phyloP scores from a whole-genome alignment of 1,140 invertebrate genomes.

The Stenopsyche tienmushanensis region DNA sequence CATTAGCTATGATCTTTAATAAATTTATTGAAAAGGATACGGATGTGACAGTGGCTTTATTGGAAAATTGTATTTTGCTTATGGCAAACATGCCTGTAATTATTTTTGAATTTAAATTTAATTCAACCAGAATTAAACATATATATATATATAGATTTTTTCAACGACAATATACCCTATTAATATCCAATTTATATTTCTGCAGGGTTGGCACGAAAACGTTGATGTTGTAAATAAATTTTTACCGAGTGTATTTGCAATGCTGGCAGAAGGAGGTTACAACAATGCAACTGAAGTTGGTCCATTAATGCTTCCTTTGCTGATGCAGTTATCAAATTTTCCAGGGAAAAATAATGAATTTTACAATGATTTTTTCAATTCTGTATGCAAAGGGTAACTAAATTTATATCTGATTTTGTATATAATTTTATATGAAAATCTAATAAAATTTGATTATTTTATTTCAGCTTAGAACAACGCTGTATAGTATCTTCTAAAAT shows the following conservation, averaged over 20 bases:
- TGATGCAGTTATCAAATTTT: slow-evolving; percentile 67
- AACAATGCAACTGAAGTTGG: slow-evolving; percentile 69
- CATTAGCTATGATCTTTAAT: slow-evolving; percentile 63
- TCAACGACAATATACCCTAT: not conserved
- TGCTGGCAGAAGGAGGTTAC: slow-evolving; percentile 67
- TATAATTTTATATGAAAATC: not conserved
- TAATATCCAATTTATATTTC: not conserved
- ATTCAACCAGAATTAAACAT: not conserved
- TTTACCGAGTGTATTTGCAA: slow-evolving; percentile 67
- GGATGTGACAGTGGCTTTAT: slow-evolving; percentile 63
- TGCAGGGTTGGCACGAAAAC: slow-evolving; percentile 67
- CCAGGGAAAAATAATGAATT: slow-evolving; percentile 57
- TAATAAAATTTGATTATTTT: not conserved
- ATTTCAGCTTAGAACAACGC: slow-evolving; percentile 57
- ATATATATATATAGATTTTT: not conserved
- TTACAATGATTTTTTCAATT: slow-evolving; percentile 68
- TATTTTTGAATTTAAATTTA: slow-evolving; percentile 19
- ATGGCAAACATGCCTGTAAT: slow-evolving; percentile 62
- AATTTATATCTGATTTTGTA: slow-evolving; percentile 14
- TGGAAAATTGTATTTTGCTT: slow-evolving; percentile 67
- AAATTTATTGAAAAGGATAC: slow-evolving; percentile 73
- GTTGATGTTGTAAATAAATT: slow-evolving; percentile 70
- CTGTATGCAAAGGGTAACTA: slow-evolving; percentile 64
- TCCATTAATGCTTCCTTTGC: slow-evolving; percentile 72
- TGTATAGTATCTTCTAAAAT: slow-evolving; percentile 57